These are phyloP conservation scores for Oligia fasciuncula DNA, from an alignment of 2,888 invertebrate species.

Conservation along the genomic window DNA sequence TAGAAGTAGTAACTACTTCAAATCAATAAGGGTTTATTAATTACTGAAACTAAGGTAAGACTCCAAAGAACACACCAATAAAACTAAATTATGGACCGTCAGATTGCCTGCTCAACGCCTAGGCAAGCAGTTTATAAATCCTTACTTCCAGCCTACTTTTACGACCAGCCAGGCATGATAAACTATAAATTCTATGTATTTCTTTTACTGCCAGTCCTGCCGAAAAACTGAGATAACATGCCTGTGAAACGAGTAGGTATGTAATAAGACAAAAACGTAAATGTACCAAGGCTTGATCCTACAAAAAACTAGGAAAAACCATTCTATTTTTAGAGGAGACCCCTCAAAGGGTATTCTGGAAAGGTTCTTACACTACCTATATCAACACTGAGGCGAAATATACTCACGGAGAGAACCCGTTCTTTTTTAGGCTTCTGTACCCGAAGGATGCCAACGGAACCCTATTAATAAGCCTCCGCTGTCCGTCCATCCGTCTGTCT, in stretches of 20 bases:
- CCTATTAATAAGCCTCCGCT: neutral
- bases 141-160: conserved; percentile 44
- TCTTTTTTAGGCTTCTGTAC: neutral
- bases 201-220: conserved; percentile 37
- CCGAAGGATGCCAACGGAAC: neutral
- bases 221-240: conserved; percentile 43
- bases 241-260: conserved; percentile 25
- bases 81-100: conserved; percentile 49
- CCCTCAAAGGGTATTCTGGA: neutral
- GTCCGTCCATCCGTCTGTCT: neutral
- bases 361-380: neutral
- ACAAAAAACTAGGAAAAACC: conserved; percentile 28
- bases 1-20: neutral
- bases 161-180: conserved; percentile 42
- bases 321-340: conserved; percentile 37
- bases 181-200: conserved; percentile 54
- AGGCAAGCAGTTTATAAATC: conserved; percentile 25
- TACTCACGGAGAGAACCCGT: neutral
- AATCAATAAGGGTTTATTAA: too few species aligned
- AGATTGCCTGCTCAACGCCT: conserved; percentile 42
- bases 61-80: conserved; percentile 23
- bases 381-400: conserved; percentile 3
- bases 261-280: conserved; percentile 37
- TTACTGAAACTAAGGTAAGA: conserved; percentile 7
- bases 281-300: conserved; percentile 11